These are phyloP conservation scores for Hyppa rectilinea DNA, from an alignment of 2,888 invertebrate species.

Conservation along the genomic window DNA sequence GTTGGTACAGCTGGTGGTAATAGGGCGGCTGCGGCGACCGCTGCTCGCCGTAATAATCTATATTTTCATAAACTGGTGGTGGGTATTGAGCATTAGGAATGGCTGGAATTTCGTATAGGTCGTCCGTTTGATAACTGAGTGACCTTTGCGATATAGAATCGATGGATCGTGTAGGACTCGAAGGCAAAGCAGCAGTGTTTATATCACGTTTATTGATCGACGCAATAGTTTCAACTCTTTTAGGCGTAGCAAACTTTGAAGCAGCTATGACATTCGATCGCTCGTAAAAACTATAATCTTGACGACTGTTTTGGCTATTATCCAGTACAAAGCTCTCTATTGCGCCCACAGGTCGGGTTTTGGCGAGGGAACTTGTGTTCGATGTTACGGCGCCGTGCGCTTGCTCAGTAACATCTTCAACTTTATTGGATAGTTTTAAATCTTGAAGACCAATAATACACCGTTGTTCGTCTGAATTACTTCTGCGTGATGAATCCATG, in stretches of 20 bases:
- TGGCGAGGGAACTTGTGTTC: conserved; percentile 82
- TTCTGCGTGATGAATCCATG: conserved; percentile 87
- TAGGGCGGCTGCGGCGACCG: conserved; percentile 91
- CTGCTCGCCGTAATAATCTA: conserved; percentile 94
- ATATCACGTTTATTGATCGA: conserved; percentile 86
- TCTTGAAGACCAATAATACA: conserved; percentile 88
- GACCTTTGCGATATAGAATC: conserved; percentile 92
- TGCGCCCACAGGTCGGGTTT: conserved; percentile 91
- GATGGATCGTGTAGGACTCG: conserved; percentile 91
- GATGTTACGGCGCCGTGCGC: conserved; percentile 85
- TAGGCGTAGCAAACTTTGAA: conserved; percentile 94
- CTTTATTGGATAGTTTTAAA: conserved; percentile 89
- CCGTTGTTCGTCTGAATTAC: conserved; percentile 85
- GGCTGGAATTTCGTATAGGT: conserved; percentile 86
- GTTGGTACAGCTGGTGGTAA: conserved; percentile 91
- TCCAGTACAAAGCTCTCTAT: conserved; percentile 92
- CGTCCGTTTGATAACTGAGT: conserved; percentile 86
- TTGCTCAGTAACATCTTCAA: conserved; percentile 88
- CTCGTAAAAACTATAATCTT: conserved; percentile 91
- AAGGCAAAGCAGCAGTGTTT: conserved; percentile 82
- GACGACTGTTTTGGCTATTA: conserved; percentile 85
- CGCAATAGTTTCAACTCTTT: conserved; percentile 92
- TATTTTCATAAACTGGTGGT: conserved; percentile 94
- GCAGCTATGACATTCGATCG: conserved; percentile 94
- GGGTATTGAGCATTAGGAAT: conserved; percentile 84